Base-by-base conservation (phyloP, 2,113 vertebrate genomes). In the Apus apus region DNA sequence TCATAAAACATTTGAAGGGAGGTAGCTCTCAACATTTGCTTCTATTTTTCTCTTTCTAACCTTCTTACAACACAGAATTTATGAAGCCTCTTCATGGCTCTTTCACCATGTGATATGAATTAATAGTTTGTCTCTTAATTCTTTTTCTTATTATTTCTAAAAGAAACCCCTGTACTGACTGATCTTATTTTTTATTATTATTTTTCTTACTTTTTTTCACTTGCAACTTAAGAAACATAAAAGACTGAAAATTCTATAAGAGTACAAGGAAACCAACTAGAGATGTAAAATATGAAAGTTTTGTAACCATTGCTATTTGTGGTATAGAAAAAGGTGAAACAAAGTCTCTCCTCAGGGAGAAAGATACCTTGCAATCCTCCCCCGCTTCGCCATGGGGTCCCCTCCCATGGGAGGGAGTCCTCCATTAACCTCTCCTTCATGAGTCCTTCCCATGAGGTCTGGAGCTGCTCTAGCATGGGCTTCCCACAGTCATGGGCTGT, bases 1-100 rank as follows among this genome's bases (percentile, higher is more conserved):
- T 82, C 58, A 89, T 94, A 82, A 94, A 96, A 72, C 21, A 30
- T 56, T 87, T 84, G 56, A 85, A 29, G 85, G 20, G 15, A 82
- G 3, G 29, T 56, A 64, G 25, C 32, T 72, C 34, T 91, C 18
- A 85, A 19, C 34, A 78, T 78, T 62, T 36, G 1, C 5, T 73
- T 89, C 36, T 85, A 40, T 54, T 91, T 77, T 86, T 66, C 3
- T 65, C 38, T 80, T 66, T 58, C 16, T 81, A 87, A 26, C 18
- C 20, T n/a, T 74, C 21, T 70, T 61, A 19, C 2, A 67, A 32
- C 8, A 30, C 6, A 84, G 3, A 20, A 40, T 48, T 78, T 68
- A 54, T 45, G 15, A 87, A 72, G 5, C 3, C 13, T 71, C 9
- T 53, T 64, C 34, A 26, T 34, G 18, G 1, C 4, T 70, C 62